Base-by-base conservation (phyloP, 2,797 vertebrate species). In the Toxotes lorentzi region DNA sequence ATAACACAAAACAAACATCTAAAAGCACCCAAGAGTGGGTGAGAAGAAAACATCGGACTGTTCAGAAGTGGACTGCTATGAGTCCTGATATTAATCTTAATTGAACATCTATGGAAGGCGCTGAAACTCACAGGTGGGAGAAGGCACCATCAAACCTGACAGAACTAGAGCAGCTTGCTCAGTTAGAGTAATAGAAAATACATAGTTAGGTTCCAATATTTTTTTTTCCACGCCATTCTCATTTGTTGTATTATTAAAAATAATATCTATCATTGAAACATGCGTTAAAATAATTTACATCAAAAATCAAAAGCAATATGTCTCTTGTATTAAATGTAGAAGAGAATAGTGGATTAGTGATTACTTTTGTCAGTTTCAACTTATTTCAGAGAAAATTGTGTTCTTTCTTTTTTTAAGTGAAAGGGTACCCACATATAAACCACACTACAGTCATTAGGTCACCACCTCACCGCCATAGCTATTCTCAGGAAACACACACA, bases 401-500 rank as follows among this genome's bases (percentile, higher is more conserved):
- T 53, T 17, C 3, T 16, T 53, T 53, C 4, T 53, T 6, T 24
- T 5, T 43, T 14, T 54, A 34, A 12, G 10, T 19, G 30, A 34
- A 34, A 32, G 30, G 4, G 7, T 5, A 34, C 54, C 16, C 11
- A 19, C 53, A 30, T n/a, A 67, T 57, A 45, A 77, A 86, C 82
- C 76, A 38, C 86, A 79, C 73, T 54, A 11, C 53, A 73, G 82
- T 84, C 78, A 79, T 54, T 53, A 70, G 83, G 79, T 75, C 70
- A 76, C 45, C 21, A 4, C 50, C 78, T 76, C 66, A 85, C 84
- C 79, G 70, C 85, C 82, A 71, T 5, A 73, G 78, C 70, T 83
- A 62, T 74, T 79, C 75, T 80, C 70, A 89, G 88, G 86, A 91
- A 91, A 79, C 79, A 24, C 71, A 81, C 57, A 4, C 73, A 86